Base-by-base conservation (phyloP, 2,113 vertebrate species). In the Tauraco erythrolophus region DNA sequence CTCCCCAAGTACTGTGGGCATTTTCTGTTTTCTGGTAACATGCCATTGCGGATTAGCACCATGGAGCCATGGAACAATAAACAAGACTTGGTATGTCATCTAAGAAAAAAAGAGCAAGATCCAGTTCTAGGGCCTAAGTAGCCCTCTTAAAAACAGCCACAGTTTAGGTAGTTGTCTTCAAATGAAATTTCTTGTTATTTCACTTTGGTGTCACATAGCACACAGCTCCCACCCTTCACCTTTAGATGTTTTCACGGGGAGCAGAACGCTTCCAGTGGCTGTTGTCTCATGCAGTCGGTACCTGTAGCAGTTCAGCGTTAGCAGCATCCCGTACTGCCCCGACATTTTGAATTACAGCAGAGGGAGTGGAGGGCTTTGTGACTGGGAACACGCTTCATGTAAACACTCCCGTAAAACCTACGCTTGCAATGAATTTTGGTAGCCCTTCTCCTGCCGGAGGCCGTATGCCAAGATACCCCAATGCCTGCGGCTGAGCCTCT, bases 141-240 rank as follows among this genome's bases (percentile, higher is more conserved):
- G 19, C 11, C 17, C 45, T 88, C 41, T 76, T 88, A 69, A 61
- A 87, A 89, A 56, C 9, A 45, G 39, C 8, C 14, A 31, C 2
- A 1, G 68, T 72, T 93, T 92, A 53, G 45, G 57, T 88, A 61
- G 48, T n/a, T 85, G 21, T 85, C 23, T 58, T 66, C 1, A 1
- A 14, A 65, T 66, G 31, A 39, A 14, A 22, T 4, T 7, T 16
- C 39, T 25, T 61, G 18, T 71, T 70, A 7, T 46, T 85, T 90
- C 4, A 0, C 13, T 92, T 18, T 46, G 50, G 65, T 86, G 15
- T 54, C 7, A 2, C 0, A 0, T 30, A 50, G 27, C 46, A 35
- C n/a, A 33, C 10, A 60, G 3, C 35, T 92, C 45, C 41, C 13
- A 53, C 28, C 64, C n/a, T 64, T 58, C 56, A 65, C 71, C 58